phyloP scores from a whole-genome alignment of 1,140 invertebrate genomes.

The Drosophila seguyi region DNA sequence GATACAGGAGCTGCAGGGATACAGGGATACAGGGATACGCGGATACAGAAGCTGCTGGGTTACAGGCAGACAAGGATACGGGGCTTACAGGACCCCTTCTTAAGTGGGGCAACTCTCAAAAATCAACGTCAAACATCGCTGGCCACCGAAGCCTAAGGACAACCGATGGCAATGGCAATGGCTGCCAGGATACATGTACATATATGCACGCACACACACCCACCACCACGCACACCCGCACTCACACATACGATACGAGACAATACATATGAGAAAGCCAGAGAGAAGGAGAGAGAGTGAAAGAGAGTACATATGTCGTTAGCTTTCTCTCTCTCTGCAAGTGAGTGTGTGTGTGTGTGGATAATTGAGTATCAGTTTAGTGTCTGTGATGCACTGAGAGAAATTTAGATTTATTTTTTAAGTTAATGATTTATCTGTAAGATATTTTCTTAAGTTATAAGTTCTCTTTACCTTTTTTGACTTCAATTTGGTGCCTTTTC shows the following conservation, averaged over 20 bases:
- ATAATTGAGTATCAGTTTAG: constrained; percentile 83
- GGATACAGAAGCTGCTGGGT: neutral
- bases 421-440: neutral
- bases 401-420: neutral
- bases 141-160: constrained; percentile 45
- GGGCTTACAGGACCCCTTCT: neutral
- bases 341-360: constrained; percentile 50
- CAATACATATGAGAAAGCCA: constrained; percentile 28
- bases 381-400: constrained; percentile 53
- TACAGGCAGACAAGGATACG: neutral
- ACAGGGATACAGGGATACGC: neutral
- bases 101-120: constrained; percentile 51
- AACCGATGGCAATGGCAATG: constrained; percentile 74
- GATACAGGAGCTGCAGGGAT: neutral
- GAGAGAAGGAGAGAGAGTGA: neutral
- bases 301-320: constrained; percentile 20
- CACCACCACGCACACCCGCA: constrained; percentile 20
- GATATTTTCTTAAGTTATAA: too few relatives aligned
- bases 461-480: neutral
- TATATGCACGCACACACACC: neutral
- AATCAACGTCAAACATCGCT: constrained; percentile 40
- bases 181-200: constrained; percentile 64
- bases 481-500: neutral
- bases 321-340: constrained; percentile 2
- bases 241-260: neutral